Percentiles rank a stretch among this genome's conserved stretches.
Conservation (phyloP, 2,888 invertebrate species). For the Oxystoma pomonae region DNA sequence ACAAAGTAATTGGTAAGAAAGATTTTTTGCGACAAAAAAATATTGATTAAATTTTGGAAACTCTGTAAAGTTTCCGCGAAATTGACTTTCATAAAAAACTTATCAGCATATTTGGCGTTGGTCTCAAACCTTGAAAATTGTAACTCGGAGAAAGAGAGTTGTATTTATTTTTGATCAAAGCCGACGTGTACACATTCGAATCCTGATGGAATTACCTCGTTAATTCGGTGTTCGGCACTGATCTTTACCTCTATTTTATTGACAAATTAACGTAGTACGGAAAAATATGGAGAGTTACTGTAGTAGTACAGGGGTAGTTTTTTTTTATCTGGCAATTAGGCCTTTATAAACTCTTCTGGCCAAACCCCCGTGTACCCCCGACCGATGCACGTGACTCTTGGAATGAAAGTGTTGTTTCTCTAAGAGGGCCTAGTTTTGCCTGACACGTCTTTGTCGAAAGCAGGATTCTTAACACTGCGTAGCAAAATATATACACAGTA, state of each 20-base stretch:
- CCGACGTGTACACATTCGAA: conserved; percentile 38
- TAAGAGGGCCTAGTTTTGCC: not conserved
- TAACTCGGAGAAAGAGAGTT: not conserved
- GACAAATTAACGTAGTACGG: too few relatives aligned
- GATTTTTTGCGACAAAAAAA: too few relatives aligned
- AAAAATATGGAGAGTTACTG: too few relatives aligned
- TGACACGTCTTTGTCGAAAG: not conserved
- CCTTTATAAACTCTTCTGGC: not conserved
- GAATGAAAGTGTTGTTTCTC: not conserved
- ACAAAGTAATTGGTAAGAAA: too few relatives aligned
- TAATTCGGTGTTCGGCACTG: conserved; percentile 38
- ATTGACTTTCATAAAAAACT: too few relatives aligned
- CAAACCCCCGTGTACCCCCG: not conserved
- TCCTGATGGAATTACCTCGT: conserved; percentile 44
- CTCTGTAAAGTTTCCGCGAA: too few relatives aligned
- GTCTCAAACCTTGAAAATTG: not conserved
- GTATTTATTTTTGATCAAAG: conserved; percentile 40
- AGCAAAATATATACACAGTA: too few relatives aligned
- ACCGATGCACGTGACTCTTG: not conserved
- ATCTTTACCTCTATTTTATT: not conserved
- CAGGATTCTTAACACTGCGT: too few relatives aligned
- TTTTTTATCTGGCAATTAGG: not conserved
- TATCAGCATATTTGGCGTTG: too few relatives aligned
- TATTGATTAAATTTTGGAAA: too few relatives aligned
- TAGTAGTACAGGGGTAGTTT: too few relatives aligned